phyloP scores from a whole-genome alignment of 2,888 invertebrate species.

The Sycophila texana region DNA sequence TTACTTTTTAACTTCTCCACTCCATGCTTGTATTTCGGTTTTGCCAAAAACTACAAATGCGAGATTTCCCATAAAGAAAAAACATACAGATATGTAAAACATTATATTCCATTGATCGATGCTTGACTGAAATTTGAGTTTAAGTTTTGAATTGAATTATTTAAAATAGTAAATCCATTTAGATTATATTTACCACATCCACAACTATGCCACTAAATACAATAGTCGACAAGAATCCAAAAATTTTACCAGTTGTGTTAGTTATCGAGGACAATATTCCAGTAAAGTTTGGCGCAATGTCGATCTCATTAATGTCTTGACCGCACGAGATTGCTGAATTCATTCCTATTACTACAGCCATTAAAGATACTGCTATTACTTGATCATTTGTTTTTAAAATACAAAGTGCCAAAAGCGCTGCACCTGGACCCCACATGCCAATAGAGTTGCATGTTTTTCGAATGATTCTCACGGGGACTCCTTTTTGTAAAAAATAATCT shows the following conservation, averaged over 20 bases:
- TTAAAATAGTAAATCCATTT: neutral
- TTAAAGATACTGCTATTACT: conserved; percentile 58
- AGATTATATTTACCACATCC: conserved; percentile 63
- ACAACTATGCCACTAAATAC: conserved; percentile 70
- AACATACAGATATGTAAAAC: neutral
- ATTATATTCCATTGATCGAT: neutral
- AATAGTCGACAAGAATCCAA: conserved; percentile 74
- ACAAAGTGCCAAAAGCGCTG: conserved; percentile 73
- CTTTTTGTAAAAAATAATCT: conserved; percentile 73
- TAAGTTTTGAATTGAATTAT: neutral
- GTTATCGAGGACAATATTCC: conserved; percentile 76
- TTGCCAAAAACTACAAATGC: neutral
- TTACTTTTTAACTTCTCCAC: neutral
- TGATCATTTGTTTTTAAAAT: conserved; percentile 56
- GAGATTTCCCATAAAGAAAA: neutral
- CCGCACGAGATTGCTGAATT: conserved; percentile 70
- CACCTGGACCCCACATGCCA: conserved; percentile 77
- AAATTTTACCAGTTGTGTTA: conserved; percentile 74
- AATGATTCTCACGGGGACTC: conserved; percentile 62
- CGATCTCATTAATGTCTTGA: conserved; percentile 76
- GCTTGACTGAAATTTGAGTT: neutral
- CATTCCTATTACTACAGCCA: conserved; percentile 69
- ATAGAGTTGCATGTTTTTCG: conserved; percentile 75
- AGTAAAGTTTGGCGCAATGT: conserved; percentile 76
- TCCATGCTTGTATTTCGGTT: neutral